Evolutionary conservation across 2,113 vertebrate genomes (phyloP).

Genomic region (Percina caprodes): DNA sequence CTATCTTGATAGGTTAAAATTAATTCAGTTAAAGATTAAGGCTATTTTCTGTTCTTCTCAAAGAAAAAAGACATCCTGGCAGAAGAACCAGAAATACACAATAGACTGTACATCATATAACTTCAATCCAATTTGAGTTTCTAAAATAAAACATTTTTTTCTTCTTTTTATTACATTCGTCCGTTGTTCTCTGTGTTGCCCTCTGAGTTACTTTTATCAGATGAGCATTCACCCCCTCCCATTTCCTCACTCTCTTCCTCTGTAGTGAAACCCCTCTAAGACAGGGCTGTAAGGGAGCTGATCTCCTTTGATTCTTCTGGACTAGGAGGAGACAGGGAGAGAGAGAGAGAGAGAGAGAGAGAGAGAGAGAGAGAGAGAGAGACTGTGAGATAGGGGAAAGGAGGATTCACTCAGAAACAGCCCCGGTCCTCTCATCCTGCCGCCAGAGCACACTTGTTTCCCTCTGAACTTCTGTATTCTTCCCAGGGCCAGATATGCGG

Average conservation of each 20-base stretch:
- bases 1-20: neutral
- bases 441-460: slow-evolving; percentile 51
- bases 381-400: slow-evolving; percentile 27
- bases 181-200: slow-evolving; percentile 45
- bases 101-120: neutral
- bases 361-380: slow-evolving; percentile 6
- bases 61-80: neutral
- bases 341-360: slow-evolving; percentile 1
- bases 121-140: slow-evolving; percentile 2
- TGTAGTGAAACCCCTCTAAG: slow-evolving; percentile 72
- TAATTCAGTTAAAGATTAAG: neutral
- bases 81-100: neutral
- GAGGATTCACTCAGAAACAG: slow-evolving; percentile 51
- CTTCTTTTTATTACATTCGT: slow-evolving; percentile 44
- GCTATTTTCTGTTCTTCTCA: neutral
- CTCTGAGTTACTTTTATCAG: slow-evolving; percentile 67
- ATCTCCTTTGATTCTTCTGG: slow-evolving; percentile 74
- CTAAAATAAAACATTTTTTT: neutral
- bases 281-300: slow-evolving; percentile 64
- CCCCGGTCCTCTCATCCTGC: slow-evolving; percentile 53
- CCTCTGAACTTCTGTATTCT: slow-evolving; percentile 70
- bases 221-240: slow-evolving; percentile 37
- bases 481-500: slow-evolving; percentile 56
- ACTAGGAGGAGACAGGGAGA: slow-evolving; percentile 54
- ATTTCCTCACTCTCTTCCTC: slow-evolving; percentile 43